These are phyloP conservation scores for Cantharis flavilabris DNA, from an alignment of 2,888 invertebrate genomes.

Conservation along the genomic window DNA sequence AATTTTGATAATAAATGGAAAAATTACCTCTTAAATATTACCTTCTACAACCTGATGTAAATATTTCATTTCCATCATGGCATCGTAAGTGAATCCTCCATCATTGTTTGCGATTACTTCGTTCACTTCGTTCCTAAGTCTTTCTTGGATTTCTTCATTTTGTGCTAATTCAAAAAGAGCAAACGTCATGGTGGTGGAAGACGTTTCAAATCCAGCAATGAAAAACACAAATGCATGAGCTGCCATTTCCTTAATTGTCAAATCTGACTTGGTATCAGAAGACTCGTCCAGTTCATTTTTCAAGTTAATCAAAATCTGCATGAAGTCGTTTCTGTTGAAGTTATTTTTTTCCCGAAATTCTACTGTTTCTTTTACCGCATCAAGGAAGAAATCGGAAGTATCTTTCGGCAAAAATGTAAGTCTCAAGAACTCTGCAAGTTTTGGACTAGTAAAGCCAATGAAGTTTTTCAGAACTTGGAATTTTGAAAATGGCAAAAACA, in stretches of 20 bases:
- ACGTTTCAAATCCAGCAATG: conserved; percentile 51
- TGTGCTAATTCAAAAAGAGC: conserved; percentile 58
- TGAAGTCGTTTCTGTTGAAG: conserved; percentile 46
- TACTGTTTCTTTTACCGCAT: conserved; percentile 39
- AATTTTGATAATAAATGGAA: not conserved
- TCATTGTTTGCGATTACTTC: conserved; percentile 48
- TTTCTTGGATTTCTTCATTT: conserved; percentile 55
- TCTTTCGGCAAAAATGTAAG: conserved; percentile 32
- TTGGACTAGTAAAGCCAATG: conserved; percentile 55
- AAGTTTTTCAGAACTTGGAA: conserved; percentile 43
- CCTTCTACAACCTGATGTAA: conserved; percentile 54
- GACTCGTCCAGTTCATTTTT: conserved; percentile 18
- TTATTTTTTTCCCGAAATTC: conserved; percentile 37
- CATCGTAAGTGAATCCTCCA: conserved; percentile 56
- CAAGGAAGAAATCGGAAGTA: conserved; percentile 39
- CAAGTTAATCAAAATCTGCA: conserved; percentile 48
- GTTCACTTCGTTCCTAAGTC: conserved; percentile 53
- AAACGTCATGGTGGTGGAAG: conserved; percentile 53
- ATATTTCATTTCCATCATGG: conserved; percentile 57
- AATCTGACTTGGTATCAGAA: not conserved
- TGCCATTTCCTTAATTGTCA: conserved; percentile 25
- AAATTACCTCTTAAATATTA: conserved; percentile 32
- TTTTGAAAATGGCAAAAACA: conserved; percentile 25
- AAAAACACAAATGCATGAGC: conserved; percentile 44
- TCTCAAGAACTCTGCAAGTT: conserved; percentile 45